These are phyloP conservation scores for Enteromius mattozi DNA, from an alignment of 2,797 vertebrate species.

Conservation along the genomic window DNA sequence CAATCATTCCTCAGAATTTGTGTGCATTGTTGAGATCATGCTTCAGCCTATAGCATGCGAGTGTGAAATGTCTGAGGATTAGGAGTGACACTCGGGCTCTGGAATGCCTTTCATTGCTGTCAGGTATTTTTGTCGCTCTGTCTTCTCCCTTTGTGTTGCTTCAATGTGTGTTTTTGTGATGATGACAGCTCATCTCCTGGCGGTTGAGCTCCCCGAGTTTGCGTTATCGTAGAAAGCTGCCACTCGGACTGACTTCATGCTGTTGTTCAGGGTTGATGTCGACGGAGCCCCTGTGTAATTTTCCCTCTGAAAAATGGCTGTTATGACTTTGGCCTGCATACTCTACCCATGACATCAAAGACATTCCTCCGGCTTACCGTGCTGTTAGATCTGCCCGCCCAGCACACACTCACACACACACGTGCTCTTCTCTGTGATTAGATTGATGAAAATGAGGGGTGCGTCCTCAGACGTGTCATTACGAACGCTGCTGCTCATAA, in stretches of 20 bases:
- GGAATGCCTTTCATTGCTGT: constrained; percentile 42
- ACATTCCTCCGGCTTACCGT: constrained; percentile 52
- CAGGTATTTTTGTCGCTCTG: constrained; percentile 29
- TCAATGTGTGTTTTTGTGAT: constrained; percentile 18
- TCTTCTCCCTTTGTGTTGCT: constrained; percentile 13
- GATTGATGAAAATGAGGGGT: constrained; percentile 43
- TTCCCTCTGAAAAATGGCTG: constrained; percentile 48
- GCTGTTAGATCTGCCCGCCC: constrained; percentile 52
- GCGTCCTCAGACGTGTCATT: constrained; percentile 45
- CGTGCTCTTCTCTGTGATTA: constrained; percentile 44
- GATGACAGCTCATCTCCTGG: constrained; percentile 40
- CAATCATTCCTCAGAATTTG: background rate
- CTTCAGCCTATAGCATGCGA: background rate
- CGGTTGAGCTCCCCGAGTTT: background rate
- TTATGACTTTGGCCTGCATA: constrained; percentile 58
- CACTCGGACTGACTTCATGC: constrained; percentile 3
- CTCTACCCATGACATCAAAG: constrained; percentile 56
- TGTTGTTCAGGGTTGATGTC: constrained; percentile 13
- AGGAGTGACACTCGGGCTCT: background rate
- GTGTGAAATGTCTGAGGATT: constrained; percentile 10
- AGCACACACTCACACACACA: constrained; percentile 30
- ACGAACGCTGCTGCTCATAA: constrained; percentile 12
- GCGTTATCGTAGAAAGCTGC: background rate
- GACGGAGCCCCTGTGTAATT: constrained; percentile 51
- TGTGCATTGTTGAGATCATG: background rate